These are phyloP conservation scores for Tuberolachnus salignus DNA, from an alignment of 2,888 invertebrate species.

Conservation along the genomic window DNA sequence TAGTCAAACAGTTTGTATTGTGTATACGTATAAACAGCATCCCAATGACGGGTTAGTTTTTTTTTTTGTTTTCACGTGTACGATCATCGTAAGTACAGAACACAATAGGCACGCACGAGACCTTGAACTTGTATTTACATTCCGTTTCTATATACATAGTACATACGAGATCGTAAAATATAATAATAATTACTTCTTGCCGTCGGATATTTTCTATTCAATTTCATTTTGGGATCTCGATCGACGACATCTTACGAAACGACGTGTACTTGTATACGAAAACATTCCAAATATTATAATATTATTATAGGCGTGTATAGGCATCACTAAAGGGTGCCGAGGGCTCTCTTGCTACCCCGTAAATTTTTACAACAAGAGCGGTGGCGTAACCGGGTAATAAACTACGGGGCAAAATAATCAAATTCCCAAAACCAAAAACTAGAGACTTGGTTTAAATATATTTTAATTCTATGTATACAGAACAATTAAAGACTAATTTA, in stretches of 20 bases:
- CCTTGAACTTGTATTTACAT: slow-evolving; percentile 53
- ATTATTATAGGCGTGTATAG: too few species aligned
- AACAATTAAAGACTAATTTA: too few species aligned
- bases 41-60: neutral
- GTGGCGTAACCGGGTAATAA: too few species aligned
- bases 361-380: too few species aligned
- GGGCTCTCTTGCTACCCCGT: too few species aligned
- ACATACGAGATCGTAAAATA: neutral
- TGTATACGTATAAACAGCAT: neutral
- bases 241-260: slow-evolving; percentile 13
- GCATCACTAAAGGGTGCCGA: too few species aligned
- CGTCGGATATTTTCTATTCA: slow-evolving; percentile 7
- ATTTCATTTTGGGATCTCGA: neutral
- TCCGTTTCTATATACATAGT: slow-evolving; percentile 2
- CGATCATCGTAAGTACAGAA: slow-evolving; percentile 13
- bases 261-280: neutral
- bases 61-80: neutral
- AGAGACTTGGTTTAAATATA: too few species aligned
- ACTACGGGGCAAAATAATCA: too few species aligned
- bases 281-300: too few species aligned
- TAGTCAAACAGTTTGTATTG: neutral
- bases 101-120: slow-evolving; percentile 7
- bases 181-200: slow-evolving; percentile 12
- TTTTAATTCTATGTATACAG: too few species aligned
- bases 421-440: too few species aligned